phyloP scores from a whole-genome alignment of 92 coral and sea anemone genomes.

The Phenganax subtilis region DNA sequence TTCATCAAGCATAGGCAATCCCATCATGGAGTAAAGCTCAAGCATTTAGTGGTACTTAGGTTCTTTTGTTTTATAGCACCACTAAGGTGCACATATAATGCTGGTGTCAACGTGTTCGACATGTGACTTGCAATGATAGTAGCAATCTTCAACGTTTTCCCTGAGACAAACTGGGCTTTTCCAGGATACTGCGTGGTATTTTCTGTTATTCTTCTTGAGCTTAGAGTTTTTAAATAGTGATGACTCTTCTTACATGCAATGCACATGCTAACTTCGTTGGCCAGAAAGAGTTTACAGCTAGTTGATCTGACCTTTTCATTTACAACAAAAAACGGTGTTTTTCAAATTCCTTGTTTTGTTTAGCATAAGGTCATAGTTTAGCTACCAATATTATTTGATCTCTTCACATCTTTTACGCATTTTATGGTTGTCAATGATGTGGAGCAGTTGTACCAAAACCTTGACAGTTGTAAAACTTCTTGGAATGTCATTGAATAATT shows the following conservation, averaged over 20 bases:
- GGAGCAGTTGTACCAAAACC: background rate
- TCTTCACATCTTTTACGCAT: background rate
- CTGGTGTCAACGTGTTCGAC: conserved; percentile 22
- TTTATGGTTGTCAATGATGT: conserved; percentile 7
- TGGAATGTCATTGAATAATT: background rate
- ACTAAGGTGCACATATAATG: background rate
- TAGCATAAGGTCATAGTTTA: background rate
- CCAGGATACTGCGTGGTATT: background rate
- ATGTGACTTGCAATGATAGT: conserved; percentile 9
- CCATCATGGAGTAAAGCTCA: too few relatives aligned
- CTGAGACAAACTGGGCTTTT: conserved; percentile 25
- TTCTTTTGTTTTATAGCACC: too few relatives aligned
- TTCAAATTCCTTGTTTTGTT: background rate
- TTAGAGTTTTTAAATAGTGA: conserved; percentile 40
- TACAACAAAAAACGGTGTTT: background rate
- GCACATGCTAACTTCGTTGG: background rate
- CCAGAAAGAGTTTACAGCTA: background rate
- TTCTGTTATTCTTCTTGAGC: conserved; percentile 14
- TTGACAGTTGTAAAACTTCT: background rate
- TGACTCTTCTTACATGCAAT: conserved; percentile 30
- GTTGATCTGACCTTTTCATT: background rate
- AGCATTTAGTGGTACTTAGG: too few relatives aligned
- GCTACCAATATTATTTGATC: background rate
- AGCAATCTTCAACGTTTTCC: conserved; percentile 23
- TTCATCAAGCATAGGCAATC: too few relatives aligned